Conservation (phyloP, 2,888 invertebrate genomes). For the Omphaloscelis lunosa region DNA sequence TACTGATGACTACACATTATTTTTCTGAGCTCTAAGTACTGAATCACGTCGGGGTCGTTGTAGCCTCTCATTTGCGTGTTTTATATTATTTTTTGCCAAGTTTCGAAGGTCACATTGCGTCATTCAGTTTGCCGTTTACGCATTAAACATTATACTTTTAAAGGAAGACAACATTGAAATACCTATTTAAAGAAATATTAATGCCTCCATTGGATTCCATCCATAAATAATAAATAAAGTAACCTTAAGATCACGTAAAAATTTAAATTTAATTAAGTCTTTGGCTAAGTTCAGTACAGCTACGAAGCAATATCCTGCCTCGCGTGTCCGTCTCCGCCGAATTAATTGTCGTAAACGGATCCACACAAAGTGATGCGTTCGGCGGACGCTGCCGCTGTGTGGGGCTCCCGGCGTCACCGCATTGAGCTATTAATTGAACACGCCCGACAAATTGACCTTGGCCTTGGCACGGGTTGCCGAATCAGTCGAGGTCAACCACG, state of each 20-base stretch:
- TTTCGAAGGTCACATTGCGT: constrained; percentile 80
- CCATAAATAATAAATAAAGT: not conserved
- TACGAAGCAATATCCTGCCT: constrained; percentile 7
- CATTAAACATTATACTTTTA: constrained; percentile 49
- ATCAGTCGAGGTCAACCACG: constrained; percentile 85
- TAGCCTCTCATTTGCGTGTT: constrained; percentile 74
- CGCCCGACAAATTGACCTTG: constrained; percentile 86
- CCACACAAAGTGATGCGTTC: constrained; percentile 39
- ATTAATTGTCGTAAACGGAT: constrained; percentile 34
- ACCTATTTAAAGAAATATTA: not conserved
- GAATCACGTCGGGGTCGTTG: constrained; percentile 78
- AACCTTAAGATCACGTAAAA: not conserved
- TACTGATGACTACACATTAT: constrained; percentile 64
- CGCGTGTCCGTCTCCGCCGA: constrained; percentile 9
- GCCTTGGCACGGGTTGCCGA: constrained; percentile 89
- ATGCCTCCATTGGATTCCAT: not conserved
- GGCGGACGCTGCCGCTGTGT: constrained; percentile 36
- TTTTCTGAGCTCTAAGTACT: constrained; percentile 72
- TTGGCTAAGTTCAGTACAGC: constrained; percentile 5
- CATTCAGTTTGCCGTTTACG: constrained; percentile 68
- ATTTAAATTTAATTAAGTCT: constrained; percentile 1
- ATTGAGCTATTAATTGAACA: constrained; percentile 84
- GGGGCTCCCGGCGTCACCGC: constrained; percentile 76
- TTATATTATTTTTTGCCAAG: constrained; percentile 76
- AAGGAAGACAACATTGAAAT: constrained; percentile 34